Conservation (phyloP, 2,888 invertebrate genomes). For the Argyresthia goedartella region DNA sequence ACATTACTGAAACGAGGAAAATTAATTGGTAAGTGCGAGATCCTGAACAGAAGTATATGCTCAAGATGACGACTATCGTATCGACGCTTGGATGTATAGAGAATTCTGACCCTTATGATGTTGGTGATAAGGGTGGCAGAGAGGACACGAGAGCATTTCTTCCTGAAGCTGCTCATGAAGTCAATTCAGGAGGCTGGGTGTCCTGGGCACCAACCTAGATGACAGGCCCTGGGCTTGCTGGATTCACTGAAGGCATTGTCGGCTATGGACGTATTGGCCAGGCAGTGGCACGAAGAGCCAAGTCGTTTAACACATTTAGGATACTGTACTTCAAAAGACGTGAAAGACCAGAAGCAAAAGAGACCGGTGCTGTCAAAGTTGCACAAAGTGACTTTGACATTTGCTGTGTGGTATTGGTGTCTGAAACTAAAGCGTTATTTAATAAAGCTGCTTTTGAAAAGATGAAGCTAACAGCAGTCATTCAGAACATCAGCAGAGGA, state of each 20-base stretch:
- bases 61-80: no score
- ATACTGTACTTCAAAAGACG: slow-evolving; percentile 83
- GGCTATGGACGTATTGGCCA: slow-evolving; percentile 89
- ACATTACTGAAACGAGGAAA: no score
- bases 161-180: slow-evolving; percentile 82
- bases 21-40: no score
- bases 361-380: slow-evolving; percentile 77
- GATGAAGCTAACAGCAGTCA: slow-evolving; percentile 90
- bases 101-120: no score
- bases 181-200: slow-evolving; percentile 83
- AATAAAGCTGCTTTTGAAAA: slow-evolving; percentile 81
- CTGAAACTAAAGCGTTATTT: slow-evolving; percentile 85
- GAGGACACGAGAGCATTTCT: no score
- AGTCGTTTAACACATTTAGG: slow-evolving; percentile 79
- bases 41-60: no score
- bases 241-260: slow-evolving; percentile 85
- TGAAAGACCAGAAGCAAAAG: slow-evolving; percentile 71
- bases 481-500: slow-evolving; percentile 90
- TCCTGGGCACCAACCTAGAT: slow-evolving; percentile 93
- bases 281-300: slow-evolving; percentile 81
- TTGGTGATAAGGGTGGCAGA: no score
- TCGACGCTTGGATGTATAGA: no score
- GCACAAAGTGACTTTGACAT: slow-evolving; percentile 88
- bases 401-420: slow-evolving; percentile 81
- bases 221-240: slow-evolving; percentile 86